Evolutionary conservation across 2,888 invertebrate genomes (phyloP).

Genomic region (Drosophila basisetae): DNA sequence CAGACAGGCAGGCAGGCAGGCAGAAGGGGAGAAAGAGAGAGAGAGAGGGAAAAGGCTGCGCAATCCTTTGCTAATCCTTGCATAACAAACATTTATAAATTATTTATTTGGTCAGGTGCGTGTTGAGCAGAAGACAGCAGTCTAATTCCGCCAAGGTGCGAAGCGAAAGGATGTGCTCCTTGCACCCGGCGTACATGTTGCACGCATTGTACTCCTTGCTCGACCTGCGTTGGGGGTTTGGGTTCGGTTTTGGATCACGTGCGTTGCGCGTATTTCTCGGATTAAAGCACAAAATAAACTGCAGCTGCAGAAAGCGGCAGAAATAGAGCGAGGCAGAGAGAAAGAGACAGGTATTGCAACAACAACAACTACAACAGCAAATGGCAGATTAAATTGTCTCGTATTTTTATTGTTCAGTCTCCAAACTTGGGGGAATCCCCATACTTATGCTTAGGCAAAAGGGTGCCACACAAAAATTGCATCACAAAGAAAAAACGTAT

Average conservation of each 20-base stretch:
- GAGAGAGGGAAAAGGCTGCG: constrained; percentile 23
- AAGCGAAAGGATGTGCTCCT: constrained; percentile 8
- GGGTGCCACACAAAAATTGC: constrained; percentile 39
- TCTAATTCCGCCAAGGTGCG: background rate
- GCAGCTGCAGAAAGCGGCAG: constrained; percentile 2
- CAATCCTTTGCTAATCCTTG: constrained; percentile 65
- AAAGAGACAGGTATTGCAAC: background rate
- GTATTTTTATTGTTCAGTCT: constrained; percentile 56
- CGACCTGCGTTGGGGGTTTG: background rate
- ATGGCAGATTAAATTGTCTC: constrained; percentile 65
- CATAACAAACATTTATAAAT: constrained; percentile 63
- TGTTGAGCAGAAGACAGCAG: background rate
- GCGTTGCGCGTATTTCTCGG: constrained; percentile 20
- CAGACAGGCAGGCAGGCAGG: background rate
- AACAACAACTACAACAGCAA: background rate
- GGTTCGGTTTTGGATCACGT: constrained; percentile 30
- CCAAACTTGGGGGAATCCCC: constrained; percentile 10
- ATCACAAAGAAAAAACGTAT: constrained; percentile 52
- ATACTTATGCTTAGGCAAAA: constrained; percentile 24
- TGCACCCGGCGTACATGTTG: background rate
- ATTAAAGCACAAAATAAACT: constrained; percentile 50
- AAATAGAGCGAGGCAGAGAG: background rate
- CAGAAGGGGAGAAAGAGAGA: background rate
- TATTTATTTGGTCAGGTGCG: constrained; percentile 49
- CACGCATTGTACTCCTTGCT: constrained; percentile 4